Conservation (phyloP, 2,113 vertebrate species). For the Oryzias woworae region DNA sequence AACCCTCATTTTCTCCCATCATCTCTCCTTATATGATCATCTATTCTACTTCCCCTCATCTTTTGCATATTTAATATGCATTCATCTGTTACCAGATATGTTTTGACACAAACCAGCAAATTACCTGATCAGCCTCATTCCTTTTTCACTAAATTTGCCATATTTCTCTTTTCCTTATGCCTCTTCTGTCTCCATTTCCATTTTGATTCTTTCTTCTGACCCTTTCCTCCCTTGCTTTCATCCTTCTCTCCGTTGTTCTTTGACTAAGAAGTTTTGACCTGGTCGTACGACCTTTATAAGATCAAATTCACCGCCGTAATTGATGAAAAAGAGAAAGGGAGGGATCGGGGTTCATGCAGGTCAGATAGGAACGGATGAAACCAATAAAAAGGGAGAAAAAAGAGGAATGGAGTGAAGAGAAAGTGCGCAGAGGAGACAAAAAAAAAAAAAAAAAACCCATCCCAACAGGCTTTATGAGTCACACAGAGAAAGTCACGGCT, state of each 20-base stretch:
- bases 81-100: slow-evolving; percentile 54
- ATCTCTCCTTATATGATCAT: slow-evolving; percentile 16
- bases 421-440: slow-evolving; percentile 42
- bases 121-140: slow-evolving; percentile 48
- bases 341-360: not conserved
- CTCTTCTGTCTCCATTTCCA: slow-evolving; percentile 9
- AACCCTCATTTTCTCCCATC: slow-evolving; percentile 47
- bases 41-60: slow-evolving; percentile 15
- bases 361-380: not conserved
- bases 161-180: not conserved
- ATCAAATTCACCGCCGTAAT: slow-evolving; percentile 68
- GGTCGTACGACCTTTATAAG: slow-evolving; percentile 61
- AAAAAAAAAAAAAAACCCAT: slow-evolving; percentile 44
- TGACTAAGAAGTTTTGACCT: slow-evolving; percentile 53
- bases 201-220: not conserved
- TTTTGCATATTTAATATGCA: slow-evolving; percentile 63
- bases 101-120: slow-evolving; percentile 58
- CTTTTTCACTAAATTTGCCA: slow-evolving; percentile 14
- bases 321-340: slow-evolving; percentile 41
- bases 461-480: slow-evolving; percentile 38
- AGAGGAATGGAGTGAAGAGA: not conserved
- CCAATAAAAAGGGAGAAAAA: slow-evolving; percentile 15
- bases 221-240: slow-evolving; percentile 1
- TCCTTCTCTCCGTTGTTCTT: slow-evolving; percentile 30
- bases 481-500: slow-evolving; percentile 26